Percentiles rank a stretch among this genome's conserved stretches.
phyloP scores from a whole-genome alignment of 2,113 vertebrate species.

The Athene noctua region DNA sequence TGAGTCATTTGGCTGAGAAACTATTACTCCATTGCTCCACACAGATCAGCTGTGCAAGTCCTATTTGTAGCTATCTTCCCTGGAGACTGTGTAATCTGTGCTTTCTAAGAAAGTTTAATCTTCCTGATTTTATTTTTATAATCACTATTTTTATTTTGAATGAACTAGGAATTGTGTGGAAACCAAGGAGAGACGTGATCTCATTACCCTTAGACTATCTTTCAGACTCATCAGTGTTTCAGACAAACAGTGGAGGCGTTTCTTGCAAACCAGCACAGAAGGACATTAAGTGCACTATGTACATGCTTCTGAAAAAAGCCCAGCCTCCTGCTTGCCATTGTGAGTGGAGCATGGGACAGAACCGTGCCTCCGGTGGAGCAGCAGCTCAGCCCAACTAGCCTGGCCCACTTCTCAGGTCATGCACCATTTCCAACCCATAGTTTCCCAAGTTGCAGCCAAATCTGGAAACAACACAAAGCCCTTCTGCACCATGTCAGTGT shows the following conservation, averaged over 20 bases:
- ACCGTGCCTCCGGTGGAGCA: neutral
- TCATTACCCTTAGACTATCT: neutral
- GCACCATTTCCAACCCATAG: rapidly evolving
- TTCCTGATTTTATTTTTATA: neutral
- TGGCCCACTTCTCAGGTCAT: neutral
- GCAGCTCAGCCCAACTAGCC: neutral
- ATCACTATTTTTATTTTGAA: neutral
- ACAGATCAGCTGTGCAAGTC: neutral
- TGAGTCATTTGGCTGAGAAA: neutral
- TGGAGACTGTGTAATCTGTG: neutral
- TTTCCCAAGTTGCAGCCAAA: neutral
- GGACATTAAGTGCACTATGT: rapidly evolving
- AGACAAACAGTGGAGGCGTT: neutral
- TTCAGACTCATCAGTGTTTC: neutral
- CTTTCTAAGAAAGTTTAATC: neutral
- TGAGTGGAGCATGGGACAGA: rapidly evolving
- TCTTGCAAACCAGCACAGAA: neutral
- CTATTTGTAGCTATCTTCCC: neutral
- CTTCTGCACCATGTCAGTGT: neutral
- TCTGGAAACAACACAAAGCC: neutral
- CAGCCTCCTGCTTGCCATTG: rapidly evolving
- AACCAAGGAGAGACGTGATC: rapidly evolving
- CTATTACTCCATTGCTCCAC: rapidly evolving
- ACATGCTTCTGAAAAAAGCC: neutral
- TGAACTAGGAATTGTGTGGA: neutral